Percentiles rank a stretch among this genome's conserved stretches.
These are phyloP conservation scores for Novumbra hubbsi DNA, from an alignment of 2,797 vertebrate genomes.

Conservation along the genomic window DNA sequence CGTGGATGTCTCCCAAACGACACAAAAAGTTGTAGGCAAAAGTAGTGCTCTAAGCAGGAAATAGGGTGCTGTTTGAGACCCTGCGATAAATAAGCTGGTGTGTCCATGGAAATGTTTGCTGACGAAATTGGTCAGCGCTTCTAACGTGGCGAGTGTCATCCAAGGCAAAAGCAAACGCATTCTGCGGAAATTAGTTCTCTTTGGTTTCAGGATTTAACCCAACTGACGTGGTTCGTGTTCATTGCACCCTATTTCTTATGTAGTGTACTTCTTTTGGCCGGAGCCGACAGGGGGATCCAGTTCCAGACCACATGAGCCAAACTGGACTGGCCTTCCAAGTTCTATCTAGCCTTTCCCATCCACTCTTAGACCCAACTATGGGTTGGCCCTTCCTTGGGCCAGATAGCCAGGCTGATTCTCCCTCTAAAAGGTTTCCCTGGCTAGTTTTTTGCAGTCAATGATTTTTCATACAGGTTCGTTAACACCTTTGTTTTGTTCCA, in stretches of 20 bases:
- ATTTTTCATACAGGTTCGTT: no score
- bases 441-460: not conserved
- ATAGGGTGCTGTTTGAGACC: constrained; percentile 11
- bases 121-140: not conserved
- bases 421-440: constrained; percentile 1
- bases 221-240: constrained; percentile 37
- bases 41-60: not conserved
- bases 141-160: not conserved
- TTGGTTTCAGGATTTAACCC: constrained; percentile 52
- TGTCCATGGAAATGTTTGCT: constrained; percentile 5
- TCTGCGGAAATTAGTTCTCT: constrained; percentile 23
- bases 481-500: not conserved
- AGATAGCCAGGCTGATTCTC: constrained; percentile 12
- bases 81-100: not conserved
- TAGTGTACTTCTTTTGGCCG: no score
- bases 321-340: not conserved
- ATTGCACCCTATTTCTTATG: constrained; percentile 11
- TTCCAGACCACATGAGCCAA: constrained; percentile 24
- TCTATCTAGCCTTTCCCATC: constrained; percentile 6
- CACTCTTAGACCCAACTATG: constrained; percentile 10
- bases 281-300: no score
- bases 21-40: not conserved
- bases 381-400: constrained; percentile 33
- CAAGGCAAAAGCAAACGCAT: constrained; percentile 4
- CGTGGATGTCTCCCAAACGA: not conserved